These are phyloP conservation scores for Ashinkailepas kermadecensis DNA, from an alignment of 2,888 invertebrate genomes.

Conservation along the genomic window DNA sequence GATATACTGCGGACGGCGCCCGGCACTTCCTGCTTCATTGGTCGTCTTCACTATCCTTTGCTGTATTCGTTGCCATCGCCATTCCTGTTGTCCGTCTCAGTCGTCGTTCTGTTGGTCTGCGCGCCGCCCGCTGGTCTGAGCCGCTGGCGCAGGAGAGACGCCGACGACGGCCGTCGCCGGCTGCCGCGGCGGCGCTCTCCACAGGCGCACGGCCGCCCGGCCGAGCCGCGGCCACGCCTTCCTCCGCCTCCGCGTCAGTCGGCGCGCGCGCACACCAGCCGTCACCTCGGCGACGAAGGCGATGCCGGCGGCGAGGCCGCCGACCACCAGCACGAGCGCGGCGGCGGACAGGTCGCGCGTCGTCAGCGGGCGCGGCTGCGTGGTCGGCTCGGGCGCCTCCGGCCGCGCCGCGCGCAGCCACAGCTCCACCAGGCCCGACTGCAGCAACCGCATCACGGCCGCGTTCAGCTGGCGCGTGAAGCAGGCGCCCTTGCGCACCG, in stretches of 20 bases:
- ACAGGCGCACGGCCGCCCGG: not conserved
- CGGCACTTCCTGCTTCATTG: no score
- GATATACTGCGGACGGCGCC: no score
- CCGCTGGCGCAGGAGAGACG: no score
- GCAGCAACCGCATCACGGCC: not conserved
- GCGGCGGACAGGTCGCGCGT: not conserved
- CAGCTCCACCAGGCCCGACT: not conserved
- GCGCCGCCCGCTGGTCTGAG: no score
- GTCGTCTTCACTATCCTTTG: no score
- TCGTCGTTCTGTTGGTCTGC: no score
- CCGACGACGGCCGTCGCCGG: no score
- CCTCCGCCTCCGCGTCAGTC: no score
- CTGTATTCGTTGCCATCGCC: no score
- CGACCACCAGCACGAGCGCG: not conserved
- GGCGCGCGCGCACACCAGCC: not conserved
- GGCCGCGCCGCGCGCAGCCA: not conserved
- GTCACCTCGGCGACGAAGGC: not conserved
- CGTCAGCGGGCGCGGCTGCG: not conserved
- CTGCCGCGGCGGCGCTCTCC: no score
- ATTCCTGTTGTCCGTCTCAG: no score
- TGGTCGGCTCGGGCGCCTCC: not conserved
- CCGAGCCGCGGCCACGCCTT: not conserved
- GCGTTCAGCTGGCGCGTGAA: not conserved
- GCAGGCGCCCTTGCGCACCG: not conserved
- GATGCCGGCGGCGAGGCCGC: not conserved